phyloP scores from a whole-genome alignment of 23 tunicate species.

The Halocynthia aurantium region DNA sequence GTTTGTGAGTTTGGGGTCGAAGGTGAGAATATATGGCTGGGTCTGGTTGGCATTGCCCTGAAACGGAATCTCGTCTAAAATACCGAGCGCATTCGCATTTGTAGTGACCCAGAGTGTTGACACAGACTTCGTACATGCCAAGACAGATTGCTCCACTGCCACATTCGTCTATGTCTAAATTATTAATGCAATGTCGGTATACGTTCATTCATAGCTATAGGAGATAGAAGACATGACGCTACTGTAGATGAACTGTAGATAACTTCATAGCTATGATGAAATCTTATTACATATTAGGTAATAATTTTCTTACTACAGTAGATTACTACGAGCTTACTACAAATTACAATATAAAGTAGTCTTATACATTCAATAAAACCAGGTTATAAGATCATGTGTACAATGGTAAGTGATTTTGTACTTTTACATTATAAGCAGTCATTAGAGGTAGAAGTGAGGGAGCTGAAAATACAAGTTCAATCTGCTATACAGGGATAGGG shows the following conservation, averaged over 20 bases:
- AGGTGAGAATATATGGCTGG: conserved; percentile 79
- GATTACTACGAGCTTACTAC: neutral
- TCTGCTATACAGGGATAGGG: too few species aligned
- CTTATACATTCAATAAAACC: too few species aligned
- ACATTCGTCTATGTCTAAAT: conserved; percentile 89
- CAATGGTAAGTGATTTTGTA: too few species aligned
- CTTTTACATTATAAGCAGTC: too few species aligned
- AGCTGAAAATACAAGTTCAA: too few species aligned
- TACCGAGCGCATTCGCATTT: conserved; percentile 93
- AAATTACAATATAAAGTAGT: too few species aligned
- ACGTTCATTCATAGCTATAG: neutral
- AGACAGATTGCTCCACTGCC: conserved; percentile 95
- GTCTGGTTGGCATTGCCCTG: conserved; percentile 94
- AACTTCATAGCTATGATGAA: neutral
- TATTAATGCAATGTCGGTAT: neutral
- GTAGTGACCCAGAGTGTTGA: conserved; percentile 95
- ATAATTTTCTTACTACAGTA: neutral
- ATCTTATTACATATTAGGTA: neutral
- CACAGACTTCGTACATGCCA: conserved; percentile 94
- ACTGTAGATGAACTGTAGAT: too few species aligned
- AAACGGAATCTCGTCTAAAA: conserved; percentile 80
- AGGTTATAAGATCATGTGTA: too few species aligned
- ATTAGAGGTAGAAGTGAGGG: too few species aligned
- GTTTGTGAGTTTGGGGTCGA: neutral
- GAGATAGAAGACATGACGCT: too few species aligned